Evolutionary conservation across 1,140 invertebrate genomes (phyloP), one percentile per base, ranked within the genome.

Genomic region (Lordiphosa clarofinis): DNA sequence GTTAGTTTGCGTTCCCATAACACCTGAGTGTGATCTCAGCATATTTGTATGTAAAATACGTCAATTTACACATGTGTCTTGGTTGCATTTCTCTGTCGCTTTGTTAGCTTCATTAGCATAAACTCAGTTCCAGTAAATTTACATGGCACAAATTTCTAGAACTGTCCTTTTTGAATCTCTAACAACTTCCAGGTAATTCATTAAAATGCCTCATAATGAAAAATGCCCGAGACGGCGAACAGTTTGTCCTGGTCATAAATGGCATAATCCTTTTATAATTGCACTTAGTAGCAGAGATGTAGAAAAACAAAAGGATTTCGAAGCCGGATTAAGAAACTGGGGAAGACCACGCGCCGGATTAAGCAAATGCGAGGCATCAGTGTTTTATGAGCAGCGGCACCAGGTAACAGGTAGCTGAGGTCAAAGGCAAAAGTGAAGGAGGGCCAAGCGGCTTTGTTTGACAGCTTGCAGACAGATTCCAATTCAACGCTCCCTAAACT

Each of bases 201-300:
- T 86, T 78, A 71, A 79, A 76, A 56, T 72, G 62, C 54, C 15
- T 63, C 68, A 63, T 60, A 76, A 64, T 61, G 59, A 64, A 69
- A 61, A 46, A 42, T 61, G 65, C 37, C 53, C 56, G 36, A 42
- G 28, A 10, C 5, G n/a, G 11, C 9, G 31, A n/a, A 9, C 10
- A 36, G 35, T 28, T 48, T 44, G 33, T 11, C 10, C 12, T n/a
- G 64, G 70, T 67, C 71, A 62, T 52, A 56, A 56, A 82, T 73
- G 64, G 56, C 69, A 73, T 78, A 86, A 84, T 84, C 79, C 78
- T 84, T 84, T 84, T 84, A 84, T 84, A 84, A 84, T 84, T 84
- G 78, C 78, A 68, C 52, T 75, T 64, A 84, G 78, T 82, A 78
- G 79, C 78, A 9, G 52, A 72, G 84, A 84, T 65, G 39, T 56